phyloP scores from a whole-genome alignment of 2,888 invertebrate species.

The Caenorhabditis sinica region DNA sequence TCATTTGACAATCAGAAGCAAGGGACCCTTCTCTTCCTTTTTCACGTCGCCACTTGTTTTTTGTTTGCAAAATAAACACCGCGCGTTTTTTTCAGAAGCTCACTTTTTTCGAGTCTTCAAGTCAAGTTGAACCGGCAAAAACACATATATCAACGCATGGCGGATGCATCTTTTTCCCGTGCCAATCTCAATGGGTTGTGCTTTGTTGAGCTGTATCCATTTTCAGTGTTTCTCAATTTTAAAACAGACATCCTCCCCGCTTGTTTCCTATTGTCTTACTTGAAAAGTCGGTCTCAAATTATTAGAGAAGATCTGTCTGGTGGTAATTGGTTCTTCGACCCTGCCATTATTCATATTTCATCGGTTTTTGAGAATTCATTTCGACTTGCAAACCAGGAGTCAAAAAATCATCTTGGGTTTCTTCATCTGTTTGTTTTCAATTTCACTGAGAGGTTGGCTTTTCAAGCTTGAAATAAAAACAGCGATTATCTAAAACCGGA shows the following conservation, averaged over 20 bases:
- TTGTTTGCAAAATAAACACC: conserved; percentile 61
- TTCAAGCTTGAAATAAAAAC: conserved; percentile 20
- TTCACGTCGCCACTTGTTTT: conserved; percentile 39
- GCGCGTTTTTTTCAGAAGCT: conserved; percentile 45
- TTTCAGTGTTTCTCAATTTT: conserved; percentile 9
- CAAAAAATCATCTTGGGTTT: conserved; percentile 11
- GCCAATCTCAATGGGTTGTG: conserved; percentile 20
- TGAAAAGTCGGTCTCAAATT: conserved; percentile 25
- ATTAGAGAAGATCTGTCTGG: conserved; percentile 27
- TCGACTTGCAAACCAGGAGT: background rate
- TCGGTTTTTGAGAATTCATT: conserved; percentile 14
- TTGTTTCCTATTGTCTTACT: conserved; percentile 9
- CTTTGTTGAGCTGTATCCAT: conserved; percentile 34
- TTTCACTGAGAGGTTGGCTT: conserved; percentile 5
- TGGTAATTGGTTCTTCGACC: background rate
- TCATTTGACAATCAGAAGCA: conserved; percentile 56
- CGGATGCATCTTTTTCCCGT: conserved; percentile 19
- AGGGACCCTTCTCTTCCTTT: conserved; percentile 33
- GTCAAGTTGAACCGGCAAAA: conserved; percentile 47
- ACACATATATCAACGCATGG: conserved; percentile 58
- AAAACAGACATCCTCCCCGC: background rate
- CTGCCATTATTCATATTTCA: conserved; percentile 16
- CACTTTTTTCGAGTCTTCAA: conserved; percentile 51
- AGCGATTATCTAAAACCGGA: conserved; percentile 20
- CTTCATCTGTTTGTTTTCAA: conserved; percentile 2